phyloP scores from a whole-genome alignment of 2,797 vertebrate genomes.

The Lutra lutra region DNA sequence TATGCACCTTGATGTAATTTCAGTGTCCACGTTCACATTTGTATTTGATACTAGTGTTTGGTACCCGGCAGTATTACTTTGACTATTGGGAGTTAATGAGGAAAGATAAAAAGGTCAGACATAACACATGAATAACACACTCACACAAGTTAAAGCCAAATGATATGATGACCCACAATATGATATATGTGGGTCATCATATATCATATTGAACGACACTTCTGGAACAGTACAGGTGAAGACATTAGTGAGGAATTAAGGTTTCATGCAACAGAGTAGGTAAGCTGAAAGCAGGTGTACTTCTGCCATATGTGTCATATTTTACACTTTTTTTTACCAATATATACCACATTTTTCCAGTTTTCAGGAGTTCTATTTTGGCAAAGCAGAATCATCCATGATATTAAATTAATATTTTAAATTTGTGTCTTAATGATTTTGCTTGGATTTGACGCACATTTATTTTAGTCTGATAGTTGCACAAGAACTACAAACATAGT shows the following conservation, averaged over 20 bases:
- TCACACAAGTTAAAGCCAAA: background rate
- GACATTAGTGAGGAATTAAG: background rate
- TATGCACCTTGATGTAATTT: background rate
- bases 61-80: background rate
- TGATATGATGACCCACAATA: background rate
- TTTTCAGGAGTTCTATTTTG: slow-evolving; percentile 3
- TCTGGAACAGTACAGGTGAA: background rate
- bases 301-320: background rate
- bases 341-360: background rate
- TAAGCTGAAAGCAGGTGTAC: accelerated
- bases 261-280: accelerated
- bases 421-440: background rate
- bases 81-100: background rate
- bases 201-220: background rate
- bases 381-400: slow-evolving; percentile 2
- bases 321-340: background rate
- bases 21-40: background rate
- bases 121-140: background rate
- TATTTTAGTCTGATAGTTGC: background rate
- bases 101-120: background rate
- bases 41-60: background rate
- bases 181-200: no score
- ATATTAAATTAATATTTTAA: background rate
- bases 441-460: background rate
- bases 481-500: background rate